Percentiles rank a stretch among this genome's conserved stretches.
Evolutionary conservation across 37 sponge, comb jelly and placozoan species (phyloP).

Genomic region (Axinella damicornis): DNA sequence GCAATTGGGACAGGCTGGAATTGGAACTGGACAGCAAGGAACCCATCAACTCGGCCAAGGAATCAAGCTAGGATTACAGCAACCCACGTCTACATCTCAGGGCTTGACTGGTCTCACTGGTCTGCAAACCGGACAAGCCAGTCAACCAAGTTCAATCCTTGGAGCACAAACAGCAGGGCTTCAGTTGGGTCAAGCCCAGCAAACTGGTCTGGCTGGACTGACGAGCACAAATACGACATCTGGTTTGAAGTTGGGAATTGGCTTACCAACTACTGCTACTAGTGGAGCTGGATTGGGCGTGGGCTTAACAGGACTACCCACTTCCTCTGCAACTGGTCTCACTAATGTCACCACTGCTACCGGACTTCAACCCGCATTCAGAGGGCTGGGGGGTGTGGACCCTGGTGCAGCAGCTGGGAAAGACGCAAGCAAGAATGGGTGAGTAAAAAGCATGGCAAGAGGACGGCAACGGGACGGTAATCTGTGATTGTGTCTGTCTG

Average conservation of each 20-base stretch:
- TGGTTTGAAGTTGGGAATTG: neutral
- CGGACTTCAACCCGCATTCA: neutral
- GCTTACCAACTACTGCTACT: neutral
- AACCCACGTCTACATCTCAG: too few relatives aligned
- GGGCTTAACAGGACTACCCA: neutral
- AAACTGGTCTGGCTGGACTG: neutral
- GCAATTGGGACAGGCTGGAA: neutral
- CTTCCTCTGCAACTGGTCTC: neutral
- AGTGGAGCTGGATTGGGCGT: neutral
- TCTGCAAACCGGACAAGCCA: too few relatives aligned
- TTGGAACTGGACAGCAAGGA: neutral
- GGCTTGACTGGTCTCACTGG: too few relatives aligned
- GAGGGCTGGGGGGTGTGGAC: conserved; percentile 47
- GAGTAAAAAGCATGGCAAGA: neutral
- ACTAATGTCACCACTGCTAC: neutral
- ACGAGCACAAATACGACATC: neutral
- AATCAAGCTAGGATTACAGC: neutral
- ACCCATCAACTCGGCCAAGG: neutral
- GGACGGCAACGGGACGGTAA: too few relatives aligned
- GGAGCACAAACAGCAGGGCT: neutral
- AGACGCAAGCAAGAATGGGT: neutral
- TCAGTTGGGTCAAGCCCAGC: neutral
- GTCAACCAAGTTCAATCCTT: neutral
- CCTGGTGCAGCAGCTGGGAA: neutral
- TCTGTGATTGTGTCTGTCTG: too few relatives aligned